phyloP scores from a whole-genome alignment of 2,888 invertebrate species.

The Habrosyne pyritoides region DNA sequence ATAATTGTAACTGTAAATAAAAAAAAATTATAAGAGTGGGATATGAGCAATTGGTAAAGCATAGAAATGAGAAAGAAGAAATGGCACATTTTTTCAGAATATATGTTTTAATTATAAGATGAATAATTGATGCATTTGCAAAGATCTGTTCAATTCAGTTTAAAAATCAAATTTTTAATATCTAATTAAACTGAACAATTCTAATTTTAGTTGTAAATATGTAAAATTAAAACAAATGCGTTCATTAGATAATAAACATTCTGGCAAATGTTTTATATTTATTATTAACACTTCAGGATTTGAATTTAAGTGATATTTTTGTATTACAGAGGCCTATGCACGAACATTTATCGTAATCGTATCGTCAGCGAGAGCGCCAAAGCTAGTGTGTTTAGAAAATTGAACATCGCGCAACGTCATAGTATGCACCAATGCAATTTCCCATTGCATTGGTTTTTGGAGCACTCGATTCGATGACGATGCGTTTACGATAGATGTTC shows the following conservation, averaged over 20 bases:
- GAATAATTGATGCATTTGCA: background rate
- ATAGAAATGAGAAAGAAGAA: background rate
- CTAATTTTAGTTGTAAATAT: background rate
- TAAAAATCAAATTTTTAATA: background rate
- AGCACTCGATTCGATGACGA: too few species aligned
- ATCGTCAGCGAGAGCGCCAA: too few species aligned
- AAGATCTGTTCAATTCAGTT: background rate
- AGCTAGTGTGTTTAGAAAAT: too few species aligned
- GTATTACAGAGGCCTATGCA: too few species aligned
- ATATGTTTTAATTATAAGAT: background rate
- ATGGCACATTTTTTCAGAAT: background rate
- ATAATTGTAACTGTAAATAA: background rate
- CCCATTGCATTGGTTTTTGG: too few species aligned
- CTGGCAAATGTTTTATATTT: background rate
- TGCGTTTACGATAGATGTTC: too few species aligned
- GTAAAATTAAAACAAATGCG: background rate
- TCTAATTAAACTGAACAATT: too few species aligned
- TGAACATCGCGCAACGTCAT: too few species aligned
- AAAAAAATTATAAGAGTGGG: background rate
- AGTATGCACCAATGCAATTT: too few species aligned
- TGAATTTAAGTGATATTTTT: too few species aligned
- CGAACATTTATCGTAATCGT: too few species aligned
- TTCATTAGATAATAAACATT: background rate
- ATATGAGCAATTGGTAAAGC: background rate
- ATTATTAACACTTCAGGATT: background rate